Conservation (phyloP, 1,140 invertebrate species). For the Bombus consobrinus region DNA sequence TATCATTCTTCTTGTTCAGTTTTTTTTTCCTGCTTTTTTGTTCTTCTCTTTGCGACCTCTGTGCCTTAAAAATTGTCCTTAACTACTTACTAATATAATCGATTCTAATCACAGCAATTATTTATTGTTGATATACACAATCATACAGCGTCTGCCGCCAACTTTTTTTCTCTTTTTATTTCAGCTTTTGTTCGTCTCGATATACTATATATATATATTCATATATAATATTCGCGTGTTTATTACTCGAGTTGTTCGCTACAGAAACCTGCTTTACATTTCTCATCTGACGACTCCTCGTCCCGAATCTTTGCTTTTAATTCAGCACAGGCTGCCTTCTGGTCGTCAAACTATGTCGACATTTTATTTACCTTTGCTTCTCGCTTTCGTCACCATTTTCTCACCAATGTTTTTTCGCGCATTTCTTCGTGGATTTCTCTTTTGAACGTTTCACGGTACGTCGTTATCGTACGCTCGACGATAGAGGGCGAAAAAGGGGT, state of each 20-base stretch:
- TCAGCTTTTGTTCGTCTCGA: slow-evolving; percentile 6
- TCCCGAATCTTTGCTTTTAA: slow-evolving; percentile 25
- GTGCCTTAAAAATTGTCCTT: slow-evolving; percentile 80
- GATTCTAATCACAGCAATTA: slow-evolving; percentile 83
- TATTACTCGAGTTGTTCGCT: neutral
- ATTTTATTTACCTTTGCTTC: slow-evolving; percentile 26
- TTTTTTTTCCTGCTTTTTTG: slow-evolving; percentile 28
- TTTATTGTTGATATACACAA: slow-evolving; percentile 84
- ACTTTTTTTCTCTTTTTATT: slow-evolving; percentile 66
- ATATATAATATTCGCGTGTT: neutral
- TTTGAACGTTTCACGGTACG: slow-evolving; percentile 40
- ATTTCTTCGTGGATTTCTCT: neutral
- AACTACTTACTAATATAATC: slow-evolving; percentile 80
- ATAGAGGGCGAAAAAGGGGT: slow-evolving; percentile 40
- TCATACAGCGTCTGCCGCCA: slow-evolving; percentile 81
- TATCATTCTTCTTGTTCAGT: neutral
- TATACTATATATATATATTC: neutral
- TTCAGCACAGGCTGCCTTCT: slow-evolving; percentile 60
- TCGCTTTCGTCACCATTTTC: neutral
- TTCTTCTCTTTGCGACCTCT: slow-evolving; percentile 52
- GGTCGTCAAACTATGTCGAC: slow-evolving; percentile 51
- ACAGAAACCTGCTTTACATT: neutral
- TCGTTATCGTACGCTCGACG: slow-evolving; percentile 51
- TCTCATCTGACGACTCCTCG: neutral
- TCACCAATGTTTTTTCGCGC: neutral